phyloP scores from a whole-genome alignment of 92 coral and sea anemone species.

The Epizoanthus rinbou region DNA sequence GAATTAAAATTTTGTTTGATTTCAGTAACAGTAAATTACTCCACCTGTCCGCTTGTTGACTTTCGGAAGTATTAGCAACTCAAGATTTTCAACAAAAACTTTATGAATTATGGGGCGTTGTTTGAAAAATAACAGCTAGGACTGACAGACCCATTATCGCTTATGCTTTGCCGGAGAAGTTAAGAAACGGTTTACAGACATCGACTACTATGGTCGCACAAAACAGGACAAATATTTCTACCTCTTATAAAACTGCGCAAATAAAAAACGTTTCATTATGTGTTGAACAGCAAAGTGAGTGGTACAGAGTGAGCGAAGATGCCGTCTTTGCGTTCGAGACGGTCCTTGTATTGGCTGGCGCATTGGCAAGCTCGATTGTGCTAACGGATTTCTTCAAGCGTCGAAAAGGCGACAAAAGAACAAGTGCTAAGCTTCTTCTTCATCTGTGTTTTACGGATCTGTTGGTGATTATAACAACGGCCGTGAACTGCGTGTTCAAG shows the following conservation, averaged over 20 bases:
- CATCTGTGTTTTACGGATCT: constrained; percentile 25
- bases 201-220: background rate
- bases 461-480: constrained; percentile 8
- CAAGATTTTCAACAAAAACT: no score
- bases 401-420: constrained; percentile 11
- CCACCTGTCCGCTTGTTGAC: no score
- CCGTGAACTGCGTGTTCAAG: constrained; percentile 1
- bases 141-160: no score
- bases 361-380: background rate
- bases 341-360: background rate
- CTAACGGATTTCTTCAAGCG: constrained; percentile 13
- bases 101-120: no score
- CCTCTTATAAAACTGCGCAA: background rate
- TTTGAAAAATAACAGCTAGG: no score
- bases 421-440: constrained; percentile 11
- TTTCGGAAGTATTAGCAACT: no score
- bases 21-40: no score
- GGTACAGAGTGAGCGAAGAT: background rate
- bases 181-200: no score
- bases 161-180: no score
- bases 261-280: background rate
- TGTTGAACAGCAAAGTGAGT: background rate
- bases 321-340: background rate
- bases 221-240: background rate
- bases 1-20: no score